Evolutionary conservation across 2,888 invertebrate genomes (phyloP), one percentile per base, ranked within the genome.

Genomic region (Synergus japonicus): DNA sequence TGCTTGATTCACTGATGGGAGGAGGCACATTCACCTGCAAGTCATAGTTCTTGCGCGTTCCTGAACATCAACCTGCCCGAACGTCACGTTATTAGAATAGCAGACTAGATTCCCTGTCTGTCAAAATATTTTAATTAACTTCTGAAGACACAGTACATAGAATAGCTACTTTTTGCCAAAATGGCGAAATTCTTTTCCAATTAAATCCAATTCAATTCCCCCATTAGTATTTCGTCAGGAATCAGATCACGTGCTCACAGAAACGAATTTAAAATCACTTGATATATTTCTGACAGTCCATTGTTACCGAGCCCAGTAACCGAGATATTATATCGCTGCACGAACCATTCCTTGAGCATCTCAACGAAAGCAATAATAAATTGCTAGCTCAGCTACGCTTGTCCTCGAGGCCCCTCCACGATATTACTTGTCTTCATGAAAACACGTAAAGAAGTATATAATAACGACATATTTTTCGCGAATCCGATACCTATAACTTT

Each of bases 1-100:
- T 86, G 87, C 86, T 83, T 86, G 86, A 88, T 89, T 83, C 83
- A 60, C 60, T 22, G 22, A 82, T 78, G 41, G 22, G 69, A 22
- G 60, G 22, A 22, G 60, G 22, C 22, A 60, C 60, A 60, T 60
- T 60, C 22, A 60, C 60, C 60, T 5, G 22, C 22, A 22, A 60
- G 60, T 60, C 13, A 60, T 60, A 60, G 22, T 60, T 22, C 60
- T 60, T 10, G 22, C 60, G 60, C 22, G 22, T 60, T 60, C 18
- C 60, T 4, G 22, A 60, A 60, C 54, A 22, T n/a, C 22, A 60
- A 10, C 22, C 12, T 60, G 18, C 4, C 60, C 10, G 5, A 18
- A 0, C 22, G 22, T 29, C 49, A 54, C 2, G 9, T 54, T 54
- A 13, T 54, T 15, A n/a, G 9, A 54, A 7, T 54, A n/a, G 54